Percentiles rank a stretch among this genome's conserved stretches.
Conservation (phyloP, 2,113 vertebrate species). For the Excalfactoria chinensis region DNA sequence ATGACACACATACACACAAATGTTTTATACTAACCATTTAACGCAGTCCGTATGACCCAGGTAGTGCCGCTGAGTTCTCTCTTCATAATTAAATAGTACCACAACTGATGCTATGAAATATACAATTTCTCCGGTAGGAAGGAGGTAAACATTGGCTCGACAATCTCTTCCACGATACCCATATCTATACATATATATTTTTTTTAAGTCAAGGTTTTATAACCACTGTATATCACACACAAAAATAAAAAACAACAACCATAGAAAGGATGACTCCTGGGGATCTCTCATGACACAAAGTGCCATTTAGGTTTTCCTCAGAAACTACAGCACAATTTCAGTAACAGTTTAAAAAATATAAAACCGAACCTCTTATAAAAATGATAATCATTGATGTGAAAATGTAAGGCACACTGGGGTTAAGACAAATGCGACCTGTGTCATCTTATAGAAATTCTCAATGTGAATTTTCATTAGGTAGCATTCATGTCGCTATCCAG, state of each 20-base stretch:
- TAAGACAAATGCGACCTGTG: not conserved
- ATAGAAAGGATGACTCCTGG: not conserved
- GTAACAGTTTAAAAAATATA: not conserved
- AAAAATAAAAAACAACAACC: not conserved
- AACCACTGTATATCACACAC: not conserved
- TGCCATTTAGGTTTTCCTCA: not conserved
- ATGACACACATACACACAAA: not conserved
- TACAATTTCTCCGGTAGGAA: slow-evolving; percentile 95
- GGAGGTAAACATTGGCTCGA: slow-evolving; percentile 93
- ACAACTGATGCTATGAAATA: slow-evolving; percentile 97
- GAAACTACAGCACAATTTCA: not conserved
- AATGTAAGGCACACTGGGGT: not conserved
- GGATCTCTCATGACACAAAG: not conserved
- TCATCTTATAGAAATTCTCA: not conserved
- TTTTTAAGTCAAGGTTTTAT: slow-evolving; percentile 81
- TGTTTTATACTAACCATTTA: slow-evolving; percentile 88
- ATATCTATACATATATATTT: slow-evolving; percentile 70
- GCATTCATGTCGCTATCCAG: not conserved
- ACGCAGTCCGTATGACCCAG: slow-evolving; percentile 97
- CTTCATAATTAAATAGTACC: slow-evolving; percentile 94
- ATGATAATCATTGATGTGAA: not conserved
- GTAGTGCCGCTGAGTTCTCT: slow-evolving; percentile 94
- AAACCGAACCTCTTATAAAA: not conserved
- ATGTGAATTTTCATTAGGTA: slow-evolving; percentile 4
- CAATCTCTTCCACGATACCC: slow-evolving; percentile 96